A percentile compares a stretch with the other conserved stretches of the same genome.
These are phyloP conservation scores for Slavum lentiscoides DNA, from an alignment of 2,888 invertebrate genomes.

Conservation along the genomic window DNA sequence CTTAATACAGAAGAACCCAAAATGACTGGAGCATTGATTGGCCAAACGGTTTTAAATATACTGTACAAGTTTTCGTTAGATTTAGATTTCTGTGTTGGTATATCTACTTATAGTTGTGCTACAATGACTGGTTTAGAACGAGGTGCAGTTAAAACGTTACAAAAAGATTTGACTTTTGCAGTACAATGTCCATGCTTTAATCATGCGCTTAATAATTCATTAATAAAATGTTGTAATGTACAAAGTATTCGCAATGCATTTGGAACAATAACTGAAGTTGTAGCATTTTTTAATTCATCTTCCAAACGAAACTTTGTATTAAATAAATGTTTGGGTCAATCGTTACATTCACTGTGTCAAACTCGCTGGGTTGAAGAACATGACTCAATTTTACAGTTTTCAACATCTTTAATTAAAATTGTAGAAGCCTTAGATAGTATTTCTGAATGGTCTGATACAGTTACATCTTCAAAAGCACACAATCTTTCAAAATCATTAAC, in stretches of 20 bases:
- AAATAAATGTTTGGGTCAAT: neutral
- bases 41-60: neutral
- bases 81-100: constrained; percentile 1
- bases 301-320: constrained; percentile 5
- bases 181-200: neutral
- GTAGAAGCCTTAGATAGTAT: constrained; percentile 50
- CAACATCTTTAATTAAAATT: constrained; percentile 28
- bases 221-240: neutral
- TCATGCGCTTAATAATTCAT: constrained; percentile 4
- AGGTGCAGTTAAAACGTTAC: constrained; percentile 1
- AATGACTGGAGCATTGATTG: no score
- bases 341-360: neutral
- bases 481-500: constrained; percentile 21
- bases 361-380: neutral
- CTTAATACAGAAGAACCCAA: neutral
- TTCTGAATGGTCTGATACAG: constrained; percentile 9
- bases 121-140: neutral
- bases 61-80: neutral
- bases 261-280: neutral
- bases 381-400: constrained; percentile 3
- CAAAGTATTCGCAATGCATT: neutral
- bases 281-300: constrained; percentile 10
- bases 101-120: constrained; percentile 19
- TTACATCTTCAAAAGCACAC: constrained; percentile 31
- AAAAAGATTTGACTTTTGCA: neutral